phyloP scores from a whole-genome alignment of 2,113 vertebrate species.

The Thalassoma bifasciatum region DNA sequence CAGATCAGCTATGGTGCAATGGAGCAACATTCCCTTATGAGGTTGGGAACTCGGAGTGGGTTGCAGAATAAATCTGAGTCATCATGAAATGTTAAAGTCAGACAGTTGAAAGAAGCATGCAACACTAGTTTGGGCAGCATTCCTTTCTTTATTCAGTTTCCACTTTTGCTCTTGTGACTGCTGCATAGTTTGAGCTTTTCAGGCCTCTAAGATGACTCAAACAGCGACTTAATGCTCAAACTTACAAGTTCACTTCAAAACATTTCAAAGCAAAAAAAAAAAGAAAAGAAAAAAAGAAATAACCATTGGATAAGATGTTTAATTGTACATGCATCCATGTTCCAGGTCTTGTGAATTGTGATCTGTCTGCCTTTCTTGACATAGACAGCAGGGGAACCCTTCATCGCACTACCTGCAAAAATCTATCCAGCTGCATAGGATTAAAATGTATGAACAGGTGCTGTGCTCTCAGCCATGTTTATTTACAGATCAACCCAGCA shows the following conservation, averaged over 20 bases:
- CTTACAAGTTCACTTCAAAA: too few relatives aligned
- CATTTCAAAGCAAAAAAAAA: too few relatives aligned
- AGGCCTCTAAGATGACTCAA: not conserved
- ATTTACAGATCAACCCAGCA: constrained; percentile 29
- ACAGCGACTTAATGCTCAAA: too few relatives aligned
- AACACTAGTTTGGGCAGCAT: not conserved
- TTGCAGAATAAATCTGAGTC: not conserved
- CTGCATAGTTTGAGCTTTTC: not conserved
- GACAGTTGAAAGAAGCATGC: not conserved
- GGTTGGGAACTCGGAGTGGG: not conserved
- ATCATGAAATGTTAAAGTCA: not conserved
- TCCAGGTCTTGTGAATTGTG: not conserved
- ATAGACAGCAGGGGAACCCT: constrained; percentile 2
- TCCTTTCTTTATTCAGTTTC: not conserved
- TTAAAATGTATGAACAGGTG: constrained; percentile 54
- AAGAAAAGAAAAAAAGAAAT: not conserved
- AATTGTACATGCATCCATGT: not conserved
- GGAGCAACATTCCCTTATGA: not conserved
- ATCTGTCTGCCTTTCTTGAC: constrained; percentile 11
- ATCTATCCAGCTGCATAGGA: constrained; percentile 35
- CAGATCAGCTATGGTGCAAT: not conserved
- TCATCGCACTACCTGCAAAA: not conserved
- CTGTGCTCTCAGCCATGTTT: constrained; percentile 43
- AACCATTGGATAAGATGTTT: not conserved
- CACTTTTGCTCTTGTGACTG: not conserved